These are phyloP conservation scores for Ciona savignyi DNA, from an alignment of 23 tunicate species.

Conservation along the genomic window DNA sequence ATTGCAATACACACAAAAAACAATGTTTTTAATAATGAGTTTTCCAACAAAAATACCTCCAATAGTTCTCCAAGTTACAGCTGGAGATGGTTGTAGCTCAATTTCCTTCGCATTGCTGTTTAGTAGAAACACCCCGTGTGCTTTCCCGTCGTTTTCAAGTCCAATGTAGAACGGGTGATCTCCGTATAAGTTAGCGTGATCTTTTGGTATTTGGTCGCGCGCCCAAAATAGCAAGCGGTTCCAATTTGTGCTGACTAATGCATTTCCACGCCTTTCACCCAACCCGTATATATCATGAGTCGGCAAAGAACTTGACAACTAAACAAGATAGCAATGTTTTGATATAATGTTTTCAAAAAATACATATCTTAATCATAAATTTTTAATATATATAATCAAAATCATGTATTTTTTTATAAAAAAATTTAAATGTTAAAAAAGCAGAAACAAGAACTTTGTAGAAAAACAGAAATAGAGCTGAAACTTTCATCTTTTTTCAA, in stretches of 20 bases:
- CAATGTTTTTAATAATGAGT: no score
- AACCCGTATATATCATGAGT: conserved; percentile 70
- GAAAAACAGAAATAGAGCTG: no score
- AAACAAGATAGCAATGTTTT: no score
- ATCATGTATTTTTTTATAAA: no score
- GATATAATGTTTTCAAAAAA: no score
- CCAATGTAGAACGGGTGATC: conserved; percentile 72
- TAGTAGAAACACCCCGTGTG: conserved; percentile 74
- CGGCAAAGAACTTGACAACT: conserved; percentile 68
- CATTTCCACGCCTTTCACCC: conserved; percentile 74
- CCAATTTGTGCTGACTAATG: conserved; percentile 47
- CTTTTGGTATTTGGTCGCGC: conserved; percentile 55
- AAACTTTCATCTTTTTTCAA: no score
- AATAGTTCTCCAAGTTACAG: conserved; percentile 88
- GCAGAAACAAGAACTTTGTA: no score
- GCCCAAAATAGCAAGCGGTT: conserved; percentile 76
- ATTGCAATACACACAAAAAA: no score
- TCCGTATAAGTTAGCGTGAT: conserved; percentile 56
- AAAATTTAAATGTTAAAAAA: no score
- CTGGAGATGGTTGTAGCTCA: conserved; percentile 71
- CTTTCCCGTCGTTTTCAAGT: conserved; percentile 71
- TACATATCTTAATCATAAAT: no score
- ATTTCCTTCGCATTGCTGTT: conserved; percentile 93
- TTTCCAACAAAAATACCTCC: conserved; percentile 68
- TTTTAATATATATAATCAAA: no score